Evolutionary conservation across 2,113 vertebrate genomes (phyloP).

Genomic region (Reinhardtius hippoglossoides): DNA sequence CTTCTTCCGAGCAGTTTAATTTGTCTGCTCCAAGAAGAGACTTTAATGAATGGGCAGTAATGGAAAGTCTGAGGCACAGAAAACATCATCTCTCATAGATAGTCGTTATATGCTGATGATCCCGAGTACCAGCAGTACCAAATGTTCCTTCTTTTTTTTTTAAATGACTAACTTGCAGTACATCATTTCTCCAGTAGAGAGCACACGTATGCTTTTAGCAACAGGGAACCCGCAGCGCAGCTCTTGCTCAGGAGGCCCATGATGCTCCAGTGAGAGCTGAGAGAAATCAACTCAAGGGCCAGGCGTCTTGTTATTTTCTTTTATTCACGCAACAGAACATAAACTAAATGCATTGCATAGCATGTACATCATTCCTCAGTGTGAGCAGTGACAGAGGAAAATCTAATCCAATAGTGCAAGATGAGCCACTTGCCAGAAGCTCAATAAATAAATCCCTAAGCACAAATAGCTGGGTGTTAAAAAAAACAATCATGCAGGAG

Average conservation of each 20-base stretch:
- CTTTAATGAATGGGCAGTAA: too few species aligned
- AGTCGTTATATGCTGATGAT: too few species aligned
- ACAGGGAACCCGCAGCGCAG: background rate
- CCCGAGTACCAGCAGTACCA: too few species aligned
- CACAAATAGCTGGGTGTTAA: slow-evolving; percentile 43
- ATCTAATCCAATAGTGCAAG: slow-evolving; percentile 44
- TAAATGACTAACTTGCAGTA: slow-evolving; percentile 26
- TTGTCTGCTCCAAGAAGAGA: too few species aligned
- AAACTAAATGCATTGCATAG: slow-evolving; percentile 66
- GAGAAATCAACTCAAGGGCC: background rate
- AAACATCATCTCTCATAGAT: background rate
- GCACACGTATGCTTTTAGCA: slow-evolving; percentile 3
- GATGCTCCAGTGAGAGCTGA: background rate
- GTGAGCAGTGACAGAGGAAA: slow-evolving; percentile 41
- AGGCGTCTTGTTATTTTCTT: slow-evolving; percentile 10
- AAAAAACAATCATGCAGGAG: slow-evolving; percentile 46
- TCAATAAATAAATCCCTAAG: slow-evolving; percentile 60
- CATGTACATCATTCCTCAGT: slow-evolving; percentile 54
- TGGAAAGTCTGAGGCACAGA: too few species aligned
- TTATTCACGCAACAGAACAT: slow-evolving; percentile 69
- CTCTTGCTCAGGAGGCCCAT: background rate
- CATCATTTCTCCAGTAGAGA: slow-evolving; percentile 54
- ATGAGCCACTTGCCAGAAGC: slow-evolving; percentile 39
- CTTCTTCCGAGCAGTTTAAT: background rate
- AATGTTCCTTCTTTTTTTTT: background rate